Conservation (phyloP, 2,888 invertebrate genomes). For the Sceliomorpha sp. region DNA sequence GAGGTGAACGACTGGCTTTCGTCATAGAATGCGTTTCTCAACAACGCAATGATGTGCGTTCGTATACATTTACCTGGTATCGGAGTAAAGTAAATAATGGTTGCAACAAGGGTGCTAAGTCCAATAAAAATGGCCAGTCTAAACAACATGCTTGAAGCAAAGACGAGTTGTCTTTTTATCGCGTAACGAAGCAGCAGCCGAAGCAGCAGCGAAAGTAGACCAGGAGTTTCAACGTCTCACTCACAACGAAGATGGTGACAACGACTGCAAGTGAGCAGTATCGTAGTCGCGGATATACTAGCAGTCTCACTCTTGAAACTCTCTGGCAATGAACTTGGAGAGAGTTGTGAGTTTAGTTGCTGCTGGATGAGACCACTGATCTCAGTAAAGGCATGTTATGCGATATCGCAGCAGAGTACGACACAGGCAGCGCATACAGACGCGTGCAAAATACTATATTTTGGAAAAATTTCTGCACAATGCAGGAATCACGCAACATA, state of each 20-base stretch:
- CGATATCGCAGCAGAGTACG: no score
- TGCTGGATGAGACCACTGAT: conserved; percentile 1
- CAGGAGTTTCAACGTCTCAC: conserved; percentile 32
- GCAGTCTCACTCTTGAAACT: conserved; percentile 57
- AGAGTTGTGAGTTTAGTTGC: conserved; percentile 60
- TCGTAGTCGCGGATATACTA: conserved; percentile 75
- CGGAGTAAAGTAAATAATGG: conserved; percentile 87
- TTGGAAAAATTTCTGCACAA: no score
- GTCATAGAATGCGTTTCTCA: no score
- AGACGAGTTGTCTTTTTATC: no score
- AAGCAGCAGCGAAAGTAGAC: conserved; percentile 51
- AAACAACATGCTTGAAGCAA: conserved; percentile 80
- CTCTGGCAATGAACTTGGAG: conserved; percentile 73
- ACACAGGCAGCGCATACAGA: no score
- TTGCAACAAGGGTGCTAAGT: conserved; percentile 85
- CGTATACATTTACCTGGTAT: conserved; percentile 84
- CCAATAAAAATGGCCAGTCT: conserved; percentile 85
- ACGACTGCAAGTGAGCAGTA: conserved; percentile 65
- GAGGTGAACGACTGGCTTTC: no score
- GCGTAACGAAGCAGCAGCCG: conserved; percentile 28
- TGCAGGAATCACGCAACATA: no score
- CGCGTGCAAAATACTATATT: no score
- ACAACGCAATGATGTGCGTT: no score
- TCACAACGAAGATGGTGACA: no score
- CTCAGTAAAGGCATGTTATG: background rate